These are phyloP conservation scores for Troides aeacus DNA, from an alignment of 2,888 invertebrate genomes.

Conservation along the genomic window DNA sequence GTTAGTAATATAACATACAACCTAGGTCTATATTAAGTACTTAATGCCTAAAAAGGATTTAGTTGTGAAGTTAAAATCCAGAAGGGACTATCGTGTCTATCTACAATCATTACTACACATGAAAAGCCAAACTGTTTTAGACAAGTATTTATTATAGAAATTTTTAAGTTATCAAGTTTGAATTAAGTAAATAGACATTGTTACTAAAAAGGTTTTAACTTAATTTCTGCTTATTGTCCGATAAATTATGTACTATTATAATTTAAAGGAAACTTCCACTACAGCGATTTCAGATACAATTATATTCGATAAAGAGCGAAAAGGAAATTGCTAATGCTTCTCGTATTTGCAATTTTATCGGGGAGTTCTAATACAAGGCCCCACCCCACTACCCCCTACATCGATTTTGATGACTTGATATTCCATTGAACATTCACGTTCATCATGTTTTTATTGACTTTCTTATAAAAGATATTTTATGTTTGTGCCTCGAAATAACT, in stretches of 20 bases:
- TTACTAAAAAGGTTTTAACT: too few species aligned
- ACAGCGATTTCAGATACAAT: neutral
- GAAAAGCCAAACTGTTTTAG: too few species aligned
- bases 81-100: too few species aligned
- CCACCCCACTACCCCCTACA: neutral
- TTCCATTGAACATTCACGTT: neutral
- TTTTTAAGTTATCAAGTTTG: too few species aligned
- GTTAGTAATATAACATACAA: too few species aligned
- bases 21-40: too few species aligned
- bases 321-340: constrained; percentile 1
- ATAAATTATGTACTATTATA: neutral
- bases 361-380: neutral
- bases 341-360: constrained; percentile 1
- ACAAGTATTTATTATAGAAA: too few species aligned
- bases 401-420: neutral
- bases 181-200: too few species aligned
- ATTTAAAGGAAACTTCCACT: neutral
- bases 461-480: neutral
- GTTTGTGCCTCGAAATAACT: neutral
- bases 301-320: neutral
- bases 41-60: too few species aligned
- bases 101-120: too few species aligned
- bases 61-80: too few species aligned
- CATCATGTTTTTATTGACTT: neutral
- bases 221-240: too few species aligned